phyloP scores from a whole-genome alignment of 2,113 vertebrate species.

The Centropus bengalensis region DNA sequence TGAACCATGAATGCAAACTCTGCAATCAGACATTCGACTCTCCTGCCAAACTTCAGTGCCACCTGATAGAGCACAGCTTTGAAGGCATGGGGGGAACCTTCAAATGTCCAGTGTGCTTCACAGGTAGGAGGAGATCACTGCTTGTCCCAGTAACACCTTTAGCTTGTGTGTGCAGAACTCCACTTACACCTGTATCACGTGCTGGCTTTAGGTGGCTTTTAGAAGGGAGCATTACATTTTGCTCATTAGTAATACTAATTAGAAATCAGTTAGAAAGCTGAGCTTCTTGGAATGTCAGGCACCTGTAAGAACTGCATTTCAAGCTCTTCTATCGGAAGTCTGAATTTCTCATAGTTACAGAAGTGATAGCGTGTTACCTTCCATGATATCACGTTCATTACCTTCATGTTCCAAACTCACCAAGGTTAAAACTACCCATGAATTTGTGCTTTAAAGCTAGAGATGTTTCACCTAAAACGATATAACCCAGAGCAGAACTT shows the following conservation, averaged over 20 bases:
- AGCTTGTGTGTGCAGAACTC: background rate
- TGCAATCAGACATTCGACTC: slow-evolving; percentile 99
- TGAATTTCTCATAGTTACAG: slow-evolving; percentile 26
- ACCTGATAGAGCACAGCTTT: slow-evolving; percentile 99
- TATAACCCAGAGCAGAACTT: background rate
- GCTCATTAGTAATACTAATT: slow-evolving; percentile 67
- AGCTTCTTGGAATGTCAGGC: slow-evolving; percentile 50
- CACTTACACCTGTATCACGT: background rate
- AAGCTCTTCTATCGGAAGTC: background rate
- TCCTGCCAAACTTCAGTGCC: slow-evolving; percentile 98
- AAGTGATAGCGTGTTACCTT: slow-evolving; percentile 6
- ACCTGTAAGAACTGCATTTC: slow-evolving; percentile 56
- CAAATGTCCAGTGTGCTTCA: slow-evolving; percentile 99
- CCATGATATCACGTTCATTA: background rate
- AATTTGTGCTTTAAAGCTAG: slow-evolving; percentile 13
- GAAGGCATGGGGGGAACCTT: slow-evolving; percentile 99
- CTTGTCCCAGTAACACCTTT: background rate
- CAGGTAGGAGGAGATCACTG: slow-evolving; percentile 74
- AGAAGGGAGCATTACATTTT: slow-evolving; percentile 51
- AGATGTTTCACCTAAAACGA: background rate
- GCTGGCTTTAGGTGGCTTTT: slow-evolving; percentile 46
- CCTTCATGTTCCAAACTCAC: slow-evolving; percentile 17
- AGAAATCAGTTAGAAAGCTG: slow-evolving; percentile 34
- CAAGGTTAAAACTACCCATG: background rate
- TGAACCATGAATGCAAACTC: slow-evolving; percentile 98